These are phyloP conservation scores for Lobophora halterata DNA, from an alignment of 2,888 invertebrate genomes.

Conservation along the genomic window DNA sequence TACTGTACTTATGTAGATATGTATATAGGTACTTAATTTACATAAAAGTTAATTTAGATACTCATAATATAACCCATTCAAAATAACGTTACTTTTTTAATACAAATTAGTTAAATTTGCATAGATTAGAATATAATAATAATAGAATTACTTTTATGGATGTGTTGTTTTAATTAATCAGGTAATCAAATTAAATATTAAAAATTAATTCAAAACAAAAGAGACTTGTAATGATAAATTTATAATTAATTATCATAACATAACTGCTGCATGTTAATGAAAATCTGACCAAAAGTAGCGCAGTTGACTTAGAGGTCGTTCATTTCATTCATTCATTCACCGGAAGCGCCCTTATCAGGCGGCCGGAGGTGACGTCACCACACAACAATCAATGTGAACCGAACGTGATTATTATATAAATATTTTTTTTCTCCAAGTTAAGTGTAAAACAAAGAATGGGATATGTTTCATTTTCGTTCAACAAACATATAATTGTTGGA, in stretches of 20 bases:
- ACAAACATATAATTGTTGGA: constrained; percentile 31
- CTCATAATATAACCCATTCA: too few species aligned
- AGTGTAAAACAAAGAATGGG: constrained; percentile 66
- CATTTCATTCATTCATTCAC: constrained; percentile 49
- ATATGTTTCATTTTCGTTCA: constrained; percentile 52
- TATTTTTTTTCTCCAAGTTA: constrained; percentile 55
- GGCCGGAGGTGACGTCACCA: constrained; percentile 68
- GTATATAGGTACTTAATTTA: too few species aligned
- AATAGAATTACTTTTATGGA: too few species aligned
- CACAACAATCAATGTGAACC: constrained; percentile 66
- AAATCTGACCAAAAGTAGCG: neutral
- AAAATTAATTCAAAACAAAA: too few species aligned
- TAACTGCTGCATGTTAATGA: constrained; percentile 6
- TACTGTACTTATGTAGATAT: too few species aligned
- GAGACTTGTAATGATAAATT: constrained; percentile 38
- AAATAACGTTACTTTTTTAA: too few species aligned
- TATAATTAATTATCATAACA: constrained; percentile 30
- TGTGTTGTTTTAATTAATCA: too few species aligned
- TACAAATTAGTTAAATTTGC: too few species aligned
- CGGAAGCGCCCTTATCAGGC: constrained; percentile 76
- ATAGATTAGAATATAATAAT: too few species aligned
- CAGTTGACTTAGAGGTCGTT: constrained; percentile 40
- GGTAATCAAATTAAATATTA: too few species aligned
- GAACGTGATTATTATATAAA: constrained; percentile 77
- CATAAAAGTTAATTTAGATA: too few species aligned